Conservation (phyloP, 2,113 vertebrate species). For the Mormyrus lacerda region DNA sequence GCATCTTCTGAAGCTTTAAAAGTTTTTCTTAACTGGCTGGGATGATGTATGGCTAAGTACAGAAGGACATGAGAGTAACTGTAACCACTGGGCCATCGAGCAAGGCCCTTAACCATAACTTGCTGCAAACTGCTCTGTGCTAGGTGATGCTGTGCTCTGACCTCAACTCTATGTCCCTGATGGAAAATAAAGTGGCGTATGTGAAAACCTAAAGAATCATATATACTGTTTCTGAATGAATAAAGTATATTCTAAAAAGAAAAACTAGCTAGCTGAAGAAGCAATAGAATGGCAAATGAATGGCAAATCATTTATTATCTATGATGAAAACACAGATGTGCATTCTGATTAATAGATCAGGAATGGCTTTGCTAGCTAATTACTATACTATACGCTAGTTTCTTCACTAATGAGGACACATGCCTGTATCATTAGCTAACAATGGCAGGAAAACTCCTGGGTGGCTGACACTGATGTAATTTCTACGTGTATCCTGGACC, state of each 20-base stretch:
- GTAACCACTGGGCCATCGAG: not conserved
- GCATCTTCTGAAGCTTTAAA: not conserved
- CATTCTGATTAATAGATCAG: not conserved
- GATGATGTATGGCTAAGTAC: not conserved
- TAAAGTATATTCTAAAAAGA: not conserved
- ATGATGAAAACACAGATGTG: not conserved
- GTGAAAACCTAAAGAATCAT: not conserved
- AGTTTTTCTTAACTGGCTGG: not conserved
- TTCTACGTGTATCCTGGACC: not conserved
- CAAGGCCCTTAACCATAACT: not conserved
- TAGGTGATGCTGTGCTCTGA: not conserved
- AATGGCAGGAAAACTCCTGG: not conserved
- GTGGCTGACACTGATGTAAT: not conserved
- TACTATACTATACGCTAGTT: not conserved
- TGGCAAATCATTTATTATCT: not conserved
- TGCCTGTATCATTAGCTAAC: not conserved
- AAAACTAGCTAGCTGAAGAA: not conserved
- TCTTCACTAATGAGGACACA: not conserved
- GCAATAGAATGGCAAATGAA: not conserved
- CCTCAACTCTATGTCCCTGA: not conserved
- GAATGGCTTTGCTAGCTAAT: not conserved
- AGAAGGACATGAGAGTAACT: not conserved
- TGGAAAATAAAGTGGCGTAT: not conserved
- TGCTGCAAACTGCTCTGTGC: not conserved
- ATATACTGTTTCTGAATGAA: not conserved